These are phyloP conservation scores for Clarias batrachus DNA, from an alignment of 2,113 vertebrate genomes.

Conservation along the genomic window DNA sequence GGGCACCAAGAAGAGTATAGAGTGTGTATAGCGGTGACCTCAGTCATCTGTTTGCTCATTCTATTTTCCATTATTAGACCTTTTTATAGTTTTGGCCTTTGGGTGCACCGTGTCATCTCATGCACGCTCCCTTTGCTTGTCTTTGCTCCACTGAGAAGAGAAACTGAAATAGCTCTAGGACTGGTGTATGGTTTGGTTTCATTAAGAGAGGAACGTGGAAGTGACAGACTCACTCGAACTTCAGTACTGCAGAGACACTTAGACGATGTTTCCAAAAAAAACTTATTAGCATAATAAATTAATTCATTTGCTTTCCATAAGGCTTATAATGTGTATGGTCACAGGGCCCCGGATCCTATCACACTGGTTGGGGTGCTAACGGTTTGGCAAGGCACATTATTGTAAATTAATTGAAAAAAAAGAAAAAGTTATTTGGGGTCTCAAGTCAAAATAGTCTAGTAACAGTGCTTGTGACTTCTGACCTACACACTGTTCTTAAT, in stretches of 20 bases:
- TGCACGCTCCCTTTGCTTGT: constrained; percentile 8
- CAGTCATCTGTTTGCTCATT: not conserved
- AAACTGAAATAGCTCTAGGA: constrained; percentile 11
- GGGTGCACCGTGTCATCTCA: not conserved
- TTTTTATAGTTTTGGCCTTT: not conserved
- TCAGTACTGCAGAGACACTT: not conserved
- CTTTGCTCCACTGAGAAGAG: constrained; percentile 14
- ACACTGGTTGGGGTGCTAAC: too few relatives aligned
- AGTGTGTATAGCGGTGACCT: not conserved
- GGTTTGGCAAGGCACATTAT: not conserved
- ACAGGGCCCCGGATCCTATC: too few relatives aligned
- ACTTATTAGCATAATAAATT: not conserved
- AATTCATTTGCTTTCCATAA: too few relatives aligned
- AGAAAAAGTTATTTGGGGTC: not conserved
- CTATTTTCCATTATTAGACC: not conserved
- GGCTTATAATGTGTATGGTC: too few relatives aligned
- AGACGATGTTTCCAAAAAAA: not conserved
- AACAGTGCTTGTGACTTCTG: not conserved
- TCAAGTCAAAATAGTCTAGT: not conserved
- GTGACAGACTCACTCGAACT: not conserved
- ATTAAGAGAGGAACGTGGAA: not conserved
- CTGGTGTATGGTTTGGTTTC: not conserved
- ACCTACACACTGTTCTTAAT: not conserved
- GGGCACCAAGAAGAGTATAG: not conserved
- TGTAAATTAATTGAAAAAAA: not conserved